Evolutionary conservation across 2,888 invertebrate species (phyloP).

Genomic region (Eristalis arbustorum): DNA sequence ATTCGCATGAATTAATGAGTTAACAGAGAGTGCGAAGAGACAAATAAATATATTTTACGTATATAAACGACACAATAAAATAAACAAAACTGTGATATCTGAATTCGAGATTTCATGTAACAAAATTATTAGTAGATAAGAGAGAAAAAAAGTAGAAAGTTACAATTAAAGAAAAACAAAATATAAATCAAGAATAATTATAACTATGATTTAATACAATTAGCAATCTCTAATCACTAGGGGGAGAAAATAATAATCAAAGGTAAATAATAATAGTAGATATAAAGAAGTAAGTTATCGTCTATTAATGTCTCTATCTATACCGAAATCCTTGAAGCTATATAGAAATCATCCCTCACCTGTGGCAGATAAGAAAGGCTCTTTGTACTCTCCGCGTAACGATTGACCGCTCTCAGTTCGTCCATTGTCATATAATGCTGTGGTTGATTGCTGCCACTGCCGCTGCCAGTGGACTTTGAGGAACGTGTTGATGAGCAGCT

Average conservation of each 20-base stretch:
- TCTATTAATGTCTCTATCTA: slow-evolving; percentile 71
- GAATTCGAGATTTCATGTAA: slow-evolving; percentile 1
- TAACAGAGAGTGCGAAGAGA: slow-evolving; percentile 24
- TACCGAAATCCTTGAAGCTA: slow-evolving; percentile 79
- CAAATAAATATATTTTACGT: slow-evolving; percentile 1
- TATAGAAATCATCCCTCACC: slow-evolving; percentile 84
- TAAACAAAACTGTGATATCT: slow-evolving; percentile 3
- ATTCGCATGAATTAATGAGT: slow-evolving; percentile 37
- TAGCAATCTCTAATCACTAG: slow-evolving; percentile 61
- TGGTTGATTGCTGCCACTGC: slow-evolving; percentile 77
- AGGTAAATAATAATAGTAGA: slow-evolving; percentile 13
- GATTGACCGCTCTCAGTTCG: slow-evolving; percentile 91
- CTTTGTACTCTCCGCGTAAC: slow-evolving; percentile 94
- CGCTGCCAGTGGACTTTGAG: slow-evolving; percentile 82
- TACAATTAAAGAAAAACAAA: slow-evolving; percentile 6
- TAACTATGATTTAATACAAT: slow-evolving; percentile 48
- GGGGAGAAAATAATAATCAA: slow-evolving; percentile 27
- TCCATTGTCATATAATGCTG: slow-evolving; percentile 88
- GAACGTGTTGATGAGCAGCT: slow-evolving; percentile 87
- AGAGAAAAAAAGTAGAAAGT: not conserved
- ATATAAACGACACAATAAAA: slow-evolving; percentile 2
- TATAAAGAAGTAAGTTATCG: slow-evolving; percentile 58
- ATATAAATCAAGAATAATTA: slow-evolving; percentile 9
- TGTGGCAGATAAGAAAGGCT: slow-evolving; percentile 94
- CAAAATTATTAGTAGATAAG: slow-evolving; percentile 18